Evolutionary conservation across 1,140 invertebrate genomes (phyloP).

Genomic region (Bombus picipes): DNA sequence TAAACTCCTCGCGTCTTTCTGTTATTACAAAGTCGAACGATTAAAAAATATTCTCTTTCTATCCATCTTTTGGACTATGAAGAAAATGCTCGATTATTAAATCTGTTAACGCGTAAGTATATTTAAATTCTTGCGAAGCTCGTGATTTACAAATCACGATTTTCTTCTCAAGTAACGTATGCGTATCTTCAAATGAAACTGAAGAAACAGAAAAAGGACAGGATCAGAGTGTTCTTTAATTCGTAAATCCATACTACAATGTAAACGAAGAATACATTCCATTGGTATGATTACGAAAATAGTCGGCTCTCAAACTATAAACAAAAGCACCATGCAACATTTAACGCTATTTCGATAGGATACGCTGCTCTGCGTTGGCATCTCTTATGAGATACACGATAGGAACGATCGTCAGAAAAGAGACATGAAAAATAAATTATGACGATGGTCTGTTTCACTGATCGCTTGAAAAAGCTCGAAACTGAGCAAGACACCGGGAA

Average conservation of each 20-base stretch:
- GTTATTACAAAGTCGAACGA: background rate
- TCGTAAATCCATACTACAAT: background rate
- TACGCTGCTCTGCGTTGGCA: background rate
- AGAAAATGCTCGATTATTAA: no score
- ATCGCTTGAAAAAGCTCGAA: background rate
- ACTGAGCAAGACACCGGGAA: background rate
- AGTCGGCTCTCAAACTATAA: constrained; percentile 29
- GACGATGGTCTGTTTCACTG: background rate
- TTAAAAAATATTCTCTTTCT: background rate
- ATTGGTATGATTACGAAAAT: constrained; percentile 18
- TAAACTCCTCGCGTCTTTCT: no score
- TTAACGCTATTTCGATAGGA: constrained; percentile 36
- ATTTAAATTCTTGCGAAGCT: no score
- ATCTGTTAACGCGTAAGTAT: no score
- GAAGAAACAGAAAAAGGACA: background rate
- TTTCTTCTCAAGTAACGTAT: background rate
- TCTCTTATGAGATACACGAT: background rate
- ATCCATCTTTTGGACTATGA: no score
- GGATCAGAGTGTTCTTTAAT: background rate
- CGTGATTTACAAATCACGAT: background rate
- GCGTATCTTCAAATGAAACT: background rate
- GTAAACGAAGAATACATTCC: constrained; percentile 4
- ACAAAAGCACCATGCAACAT: constrained; percentile 73
- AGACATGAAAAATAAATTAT: background rate
- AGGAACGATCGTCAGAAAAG: background rate